These are phyloP conservation scores for Caenorhabditis angaria DNA, from an alignment of 2,888 invertebrate species.

Conservation along the genomic window DNA sequence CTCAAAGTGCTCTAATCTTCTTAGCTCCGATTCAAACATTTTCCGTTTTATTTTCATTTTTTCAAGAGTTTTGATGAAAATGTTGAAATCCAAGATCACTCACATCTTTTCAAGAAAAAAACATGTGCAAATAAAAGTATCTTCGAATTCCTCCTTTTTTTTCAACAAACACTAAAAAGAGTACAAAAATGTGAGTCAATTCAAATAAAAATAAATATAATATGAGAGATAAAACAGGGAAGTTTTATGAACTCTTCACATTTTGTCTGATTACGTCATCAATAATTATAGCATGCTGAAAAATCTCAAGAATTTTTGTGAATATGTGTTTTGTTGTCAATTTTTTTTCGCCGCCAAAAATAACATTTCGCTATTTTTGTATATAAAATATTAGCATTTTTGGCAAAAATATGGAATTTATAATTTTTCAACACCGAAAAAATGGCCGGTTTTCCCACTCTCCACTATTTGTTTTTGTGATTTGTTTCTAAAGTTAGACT, in stretches of 20 bases:
- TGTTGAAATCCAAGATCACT: neutral
- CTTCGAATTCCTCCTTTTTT: neutral
- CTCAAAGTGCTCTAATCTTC: too few relatives aligned
- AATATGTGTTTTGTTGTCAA: neutral
- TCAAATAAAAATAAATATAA: too few relatives aligned
- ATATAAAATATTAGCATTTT: neutral
- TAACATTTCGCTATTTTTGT: too few relatives aligned
- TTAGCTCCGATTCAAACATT: too few relatives aligned
- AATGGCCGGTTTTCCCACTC: neutral
- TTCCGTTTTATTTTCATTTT: too few relatives aligned
- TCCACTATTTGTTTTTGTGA: neutral
- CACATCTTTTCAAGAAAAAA: conserved; percentile 1
- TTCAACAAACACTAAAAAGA: neutral
- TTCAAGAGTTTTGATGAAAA: too few relatives aligned
- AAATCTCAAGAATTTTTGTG: too few relatives aligned
- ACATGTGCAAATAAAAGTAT: neutral
- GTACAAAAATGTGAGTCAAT: neutral
- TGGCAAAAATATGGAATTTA: neutral
- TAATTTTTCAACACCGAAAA: neutral
- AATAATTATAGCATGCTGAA: too few relatives aligned
- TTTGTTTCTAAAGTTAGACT: too few relatives aligned
- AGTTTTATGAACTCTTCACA: neutral
- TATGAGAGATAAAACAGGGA: conserved; percentile 1
- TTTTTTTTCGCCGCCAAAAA: too few relatives aligned
- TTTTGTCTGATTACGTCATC: too few relatives aligned